Conservation (phyloP, 2,113 vertebrate genomes). For the Reinhardtius hippoglossoides region DNA sequence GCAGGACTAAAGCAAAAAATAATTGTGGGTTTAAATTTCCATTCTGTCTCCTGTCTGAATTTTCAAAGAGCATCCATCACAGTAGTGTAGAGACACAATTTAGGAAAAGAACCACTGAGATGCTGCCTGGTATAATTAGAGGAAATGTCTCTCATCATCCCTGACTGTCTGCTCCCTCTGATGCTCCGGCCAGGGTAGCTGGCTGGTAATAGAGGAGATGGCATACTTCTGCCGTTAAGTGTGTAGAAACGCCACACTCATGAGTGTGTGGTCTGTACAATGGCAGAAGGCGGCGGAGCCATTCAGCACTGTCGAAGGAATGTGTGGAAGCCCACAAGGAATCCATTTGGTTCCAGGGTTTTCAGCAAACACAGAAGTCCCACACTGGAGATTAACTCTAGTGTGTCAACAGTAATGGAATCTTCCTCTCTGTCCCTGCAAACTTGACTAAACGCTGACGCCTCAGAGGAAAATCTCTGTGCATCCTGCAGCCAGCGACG, state of each 20-base stretch:
- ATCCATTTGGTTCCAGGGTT: constrained; percentile 78
- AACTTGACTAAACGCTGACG: constrained; percentile 47
- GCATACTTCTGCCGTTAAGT: constrained; percentile 31
- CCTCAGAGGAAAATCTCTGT: constrained; percentile 48
- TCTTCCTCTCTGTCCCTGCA: constrained; percentile 65
- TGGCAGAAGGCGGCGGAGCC: constrained; percentile 60
- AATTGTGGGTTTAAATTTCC: constrained; percentile 42
- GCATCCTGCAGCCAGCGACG: constrained; percentile 33
- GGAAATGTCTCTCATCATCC: constrained; percentile 63
- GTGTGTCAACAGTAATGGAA: constrained; percentile 76
- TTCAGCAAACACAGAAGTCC: constrained; percentile 81
- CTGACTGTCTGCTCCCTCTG: constrained; percentile 55
- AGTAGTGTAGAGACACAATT: constrained; percentile 42
- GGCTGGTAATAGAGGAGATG: constrained; percentile 27
- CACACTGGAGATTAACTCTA: constrained; percentile 76
- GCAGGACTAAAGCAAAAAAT: constrained; percentile 37
- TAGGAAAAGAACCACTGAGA: constrained; percentile 21
- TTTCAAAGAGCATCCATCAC: constrained; percentile 25
- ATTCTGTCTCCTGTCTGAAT: constrained; percentile 21
- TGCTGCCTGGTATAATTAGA: constrained; percentile 42
- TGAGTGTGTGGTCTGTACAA: constrained; percentile 80
- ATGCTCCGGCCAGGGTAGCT: constrained; percentile 30
- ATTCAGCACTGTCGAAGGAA: constrained; percentile 77
- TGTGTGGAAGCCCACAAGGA: constrained; percentile 80
- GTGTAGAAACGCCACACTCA: constrained; percentile 76